Conservation (phyloP, 1,140 invertebrate genomes). For the Rhynchophorus ferrugineus region DNA sequence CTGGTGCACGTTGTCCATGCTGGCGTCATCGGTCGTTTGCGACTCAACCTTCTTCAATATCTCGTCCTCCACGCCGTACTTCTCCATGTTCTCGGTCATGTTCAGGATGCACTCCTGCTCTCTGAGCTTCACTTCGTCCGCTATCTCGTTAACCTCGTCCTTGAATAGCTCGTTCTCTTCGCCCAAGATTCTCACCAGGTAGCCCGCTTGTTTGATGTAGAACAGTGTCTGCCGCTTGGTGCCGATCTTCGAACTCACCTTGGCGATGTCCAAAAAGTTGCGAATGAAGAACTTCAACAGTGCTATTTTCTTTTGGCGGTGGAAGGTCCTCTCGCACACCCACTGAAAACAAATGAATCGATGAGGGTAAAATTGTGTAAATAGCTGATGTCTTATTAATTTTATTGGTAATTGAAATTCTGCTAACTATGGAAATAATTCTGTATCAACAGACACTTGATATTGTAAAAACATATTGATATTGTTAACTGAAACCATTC, state of each 20-base stretch:
- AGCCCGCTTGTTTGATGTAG: conserved; percentile 60
- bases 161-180: conserved; percentile 47
- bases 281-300: conserved; percentile 60
- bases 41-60: neutral
- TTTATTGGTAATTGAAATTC: too few relatives aligned
- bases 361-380: too few relatives aligned
- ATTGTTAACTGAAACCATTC: too few relatives aligned
- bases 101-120: conserved; percentile 13
- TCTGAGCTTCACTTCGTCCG: conserved; percentile 6
- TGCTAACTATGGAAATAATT: too few relatives aligned
- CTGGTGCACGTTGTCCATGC: neutral
- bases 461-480: too few relatives aligned
- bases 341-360: conserved; percentile 18
- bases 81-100: too few relatives aligned
- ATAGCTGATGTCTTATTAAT: too few relatives aligned
- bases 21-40: neutral
- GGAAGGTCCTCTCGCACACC: conserved; percentile 15
- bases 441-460: too few relatives aligned
- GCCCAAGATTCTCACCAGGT: conserved; percentile 54
- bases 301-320: conserved; percentile 18
- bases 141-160: conserved; percentile 18
- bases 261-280: conserved; percentile 60
- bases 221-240: conserved; percentile 51
- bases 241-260: conserved; percentile 51
- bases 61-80: conserved; percentile 1